A percentile compares a stretch with the other conserved stretches of the same genome.
These are phyloP conservation scores for Perizoma affinitatum DNA, from an alignment of 2,888 invertebrate genomes.

Conservation along the genomic window DNA sequence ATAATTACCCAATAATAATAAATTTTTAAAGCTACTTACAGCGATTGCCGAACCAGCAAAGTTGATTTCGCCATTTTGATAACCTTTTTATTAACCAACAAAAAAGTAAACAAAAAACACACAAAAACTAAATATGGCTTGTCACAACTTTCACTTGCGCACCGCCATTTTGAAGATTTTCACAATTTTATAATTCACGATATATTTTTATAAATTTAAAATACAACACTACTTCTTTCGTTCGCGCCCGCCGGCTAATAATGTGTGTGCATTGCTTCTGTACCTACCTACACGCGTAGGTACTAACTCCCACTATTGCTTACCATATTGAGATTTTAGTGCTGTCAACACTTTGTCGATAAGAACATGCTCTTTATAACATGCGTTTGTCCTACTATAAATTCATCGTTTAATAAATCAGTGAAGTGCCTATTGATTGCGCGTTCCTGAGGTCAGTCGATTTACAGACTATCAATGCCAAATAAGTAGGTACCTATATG, in stretches of 20 bases:
- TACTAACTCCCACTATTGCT: constrained; percentile 48
- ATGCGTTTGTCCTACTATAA: neutral
- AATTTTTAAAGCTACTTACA: constrained; percentile 51
- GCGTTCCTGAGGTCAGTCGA: neutral
- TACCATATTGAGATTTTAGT: constrained; percentile 49
- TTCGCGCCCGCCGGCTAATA: constrained; percentile 50
- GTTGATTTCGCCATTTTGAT: constrained; percentile 54
- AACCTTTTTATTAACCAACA: constrained; percentile 24
- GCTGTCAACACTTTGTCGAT: constrained; percentile 41
- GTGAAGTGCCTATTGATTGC: constrained; percentile 1
- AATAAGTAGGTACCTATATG: too few species aligned
- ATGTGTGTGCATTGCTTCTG: constrained; percentile 50
- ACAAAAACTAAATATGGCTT: constrained; percentile 25
- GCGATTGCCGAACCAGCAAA: constrained; percentile 52
- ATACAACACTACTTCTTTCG: constrained; percentile 24
- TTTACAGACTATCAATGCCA: neutral
- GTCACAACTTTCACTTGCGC: constrained; percentile 38
- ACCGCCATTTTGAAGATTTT: constrained; percentile 30
- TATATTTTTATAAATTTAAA: constrained; percentile 31
- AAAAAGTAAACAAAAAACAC: constrained; percentile 22
- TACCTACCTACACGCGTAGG: neutral
- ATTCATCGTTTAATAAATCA: constrained; percentile 1
- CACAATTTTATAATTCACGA: constrained; percentile 12
- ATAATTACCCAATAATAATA: too few species aligned
- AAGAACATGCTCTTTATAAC: neutral